Conservation (phyloP, 2,797 vertebrate genomes). For the Myiotriccus ornatus region DNA sequence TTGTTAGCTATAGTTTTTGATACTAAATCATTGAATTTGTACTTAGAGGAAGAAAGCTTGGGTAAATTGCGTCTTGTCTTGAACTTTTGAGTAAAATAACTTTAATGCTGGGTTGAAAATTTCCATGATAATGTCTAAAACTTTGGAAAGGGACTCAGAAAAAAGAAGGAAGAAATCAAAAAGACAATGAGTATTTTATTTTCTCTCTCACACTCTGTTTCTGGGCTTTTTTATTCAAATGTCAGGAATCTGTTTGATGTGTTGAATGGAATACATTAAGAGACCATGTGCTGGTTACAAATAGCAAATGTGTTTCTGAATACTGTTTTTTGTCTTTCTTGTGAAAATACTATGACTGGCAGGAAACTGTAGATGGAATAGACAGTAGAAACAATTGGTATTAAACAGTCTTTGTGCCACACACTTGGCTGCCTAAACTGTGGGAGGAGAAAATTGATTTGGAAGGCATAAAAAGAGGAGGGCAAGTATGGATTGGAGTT, state of each 20-base stretch:
- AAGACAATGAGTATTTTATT: neutral
- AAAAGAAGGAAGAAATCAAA: neutral
- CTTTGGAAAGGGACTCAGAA: neutral
- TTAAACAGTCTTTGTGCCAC: neutral
- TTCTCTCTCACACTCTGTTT: neutral
- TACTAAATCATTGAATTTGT: neutral
- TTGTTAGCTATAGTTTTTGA: neutral
- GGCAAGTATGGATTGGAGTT: neutral
- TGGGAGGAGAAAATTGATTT: neutral
- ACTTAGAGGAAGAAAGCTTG: neutral
- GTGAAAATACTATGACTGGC: neutral
- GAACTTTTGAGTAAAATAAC: neutral
- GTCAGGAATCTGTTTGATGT: neutral
- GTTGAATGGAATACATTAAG: neutral
- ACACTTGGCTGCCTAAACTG: neutral
- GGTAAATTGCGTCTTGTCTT: neutral
- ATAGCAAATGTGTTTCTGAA: slow-evolving; percentile 6
- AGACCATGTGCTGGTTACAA: neutral
- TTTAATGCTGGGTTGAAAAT: neutral
- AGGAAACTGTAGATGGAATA: neutral
- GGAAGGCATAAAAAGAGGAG: neutral
- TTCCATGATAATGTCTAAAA: neutral
- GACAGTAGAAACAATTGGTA: neutral
- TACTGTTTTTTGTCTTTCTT: neutral
- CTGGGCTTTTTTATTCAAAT: neutral